phyloP scores from a whole-genome alignment of 2,797 vertebrate genomes.

The Morus bassanus region DNA sequence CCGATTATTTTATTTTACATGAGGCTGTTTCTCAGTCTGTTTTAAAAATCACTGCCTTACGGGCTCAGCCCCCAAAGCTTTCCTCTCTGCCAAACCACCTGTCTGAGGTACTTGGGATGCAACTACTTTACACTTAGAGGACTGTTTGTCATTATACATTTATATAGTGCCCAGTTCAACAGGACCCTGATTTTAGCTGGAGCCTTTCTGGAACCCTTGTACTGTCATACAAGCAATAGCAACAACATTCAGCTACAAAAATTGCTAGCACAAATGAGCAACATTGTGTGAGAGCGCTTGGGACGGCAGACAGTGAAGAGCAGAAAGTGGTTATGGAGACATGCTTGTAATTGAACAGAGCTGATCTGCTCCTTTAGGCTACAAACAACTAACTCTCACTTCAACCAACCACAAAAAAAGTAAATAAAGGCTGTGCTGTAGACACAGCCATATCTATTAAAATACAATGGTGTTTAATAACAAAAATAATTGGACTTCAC shows the following conservation, averaged over 20 bases:
- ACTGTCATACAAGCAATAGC: background rate
- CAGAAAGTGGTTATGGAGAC: constrained; percentile 23
- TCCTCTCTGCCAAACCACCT: background rate
- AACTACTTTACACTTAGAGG: background rate
- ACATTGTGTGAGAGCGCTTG: background rate
- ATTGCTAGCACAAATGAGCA: background rate
- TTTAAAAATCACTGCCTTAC: background rate
- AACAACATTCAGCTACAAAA: constrained; percentile 33
- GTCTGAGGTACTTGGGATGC: background rate
- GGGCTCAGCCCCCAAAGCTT: background rate
- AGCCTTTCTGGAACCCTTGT: background rate
- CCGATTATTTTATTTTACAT: background rate
- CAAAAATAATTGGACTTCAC: constrained; percentile 50
- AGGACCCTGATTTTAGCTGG: background rate
- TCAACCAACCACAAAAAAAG: background rate
- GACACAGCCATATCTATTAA: background rate
- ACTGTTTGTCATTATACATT: background rate
- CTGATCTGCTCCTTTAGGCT: background rate
- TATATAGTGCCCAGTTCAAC: background rate
- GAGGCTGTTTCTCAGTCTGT: background rate
- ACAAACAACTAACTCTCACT: background rate
- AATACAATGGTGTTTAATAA: constrained; percentile 14
- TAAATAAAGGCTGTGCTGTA: constrained; percentile 13
- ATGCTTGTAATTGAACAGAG: background rate
- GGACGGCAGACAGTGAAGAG: constrained; percentile 13